These are phyloP conservation scores for Rotaria magnacalcarata DNA, from an alignment of 2,888 invertebrate species.

Conservation along the genomic window DNA sequence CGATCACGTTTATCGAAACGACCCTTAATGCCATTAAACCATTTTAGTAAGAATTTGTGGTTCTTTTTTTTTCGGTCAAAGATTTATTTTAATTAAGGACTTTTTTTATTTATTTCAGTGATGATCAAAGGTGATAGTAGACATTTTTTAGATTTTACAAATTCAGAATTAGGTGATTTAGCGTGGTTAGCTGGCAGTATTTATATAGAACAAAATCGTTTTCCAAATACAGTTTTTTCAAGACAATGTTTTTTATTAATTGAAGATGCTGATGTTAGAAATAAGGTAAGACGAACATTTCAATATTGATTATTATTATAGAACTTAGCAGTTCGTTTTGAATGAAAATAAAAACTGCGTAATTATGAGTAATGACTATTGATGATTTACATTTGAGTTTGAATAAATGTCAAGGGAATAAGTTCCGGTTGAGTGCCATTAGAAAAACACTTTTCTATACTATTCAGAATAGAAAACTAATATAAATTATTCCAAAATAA, in stretches of 20 bases:
- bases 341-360: too few species aligned
- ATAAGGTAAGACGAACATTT: not conserved
- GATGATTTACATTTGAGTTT: too few species aligned
- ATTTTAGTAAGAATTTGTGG: not conserved
- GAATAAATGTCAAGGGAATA: too few species aligned
- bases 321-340: too few species aligned
- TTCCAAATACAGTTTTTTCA: not conserved
- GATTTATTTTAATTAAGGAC: too few species aligned
- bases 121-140: not conserved
- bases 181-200: not conserved
- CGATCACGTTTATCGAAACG: conserved; percentile 4
- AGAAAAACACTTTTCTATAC: too few species aligned
- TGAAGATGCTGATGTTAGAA: not conserved
- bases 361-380: too few species aligned
- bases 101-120: not conserved
- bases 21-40: not conserved
- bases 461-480: too few species aligned
- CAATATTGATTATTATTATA: too few species aligned
- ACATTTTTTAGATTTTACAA: conserved; percentile 4
- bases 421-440: too few species aligned
- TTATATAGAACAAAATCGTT: conserved; percentile 9
- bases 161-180: conserved; percentile 21
- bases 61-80: too few species aligned
- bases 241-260: conserved; percentile 18
- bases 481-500: too few species aligned